These are phyloP conservation scores for Papilio machaon DNA, from an alignment of 1,140 invertebrate species.

Conservation along the genomic window DNA sequence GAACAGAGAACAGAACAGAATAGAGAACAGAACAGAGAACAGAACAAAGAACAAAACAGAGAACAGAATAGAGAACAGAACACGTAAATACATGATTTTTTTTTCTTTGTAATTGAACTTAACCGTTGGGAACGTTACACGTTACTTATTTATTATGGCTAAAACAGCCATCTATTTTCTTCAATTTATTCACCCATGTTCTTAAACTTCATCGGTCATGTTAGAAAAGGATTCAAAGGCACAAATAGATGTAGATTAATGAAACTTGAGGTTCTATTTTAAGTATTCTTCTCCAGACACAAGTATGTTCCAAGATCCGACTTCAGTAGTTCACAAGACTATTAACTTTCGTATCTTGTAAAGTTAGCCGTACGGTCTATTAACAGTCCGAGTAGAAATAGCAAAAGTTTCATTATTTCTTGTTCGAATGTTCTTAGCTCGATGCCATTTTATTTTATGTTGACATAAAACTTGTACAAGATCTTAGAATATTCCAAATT, in stretches of 20 bases:
- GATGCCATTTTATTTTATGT: slow-evolving; percentile 27
- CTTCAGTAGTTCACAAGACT: slow-evolving; percentile 17
- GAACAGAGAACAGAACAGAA: too few species aligned
- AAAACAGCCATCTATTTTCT: neutral
- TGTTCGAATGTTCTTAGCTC: slow-evolving; percentile 22
- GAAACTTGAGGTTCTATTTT: neutral
- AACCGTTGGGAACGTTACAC: too few species aligned
- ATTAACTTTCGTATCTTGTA: slow-evolving; percentile 27
- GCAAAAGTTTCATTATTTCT: slow-evolving; percentile 26
- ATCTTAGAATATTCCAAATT: slow-evolving; percentile 7
- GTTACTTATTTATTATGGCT: too few species aligned
- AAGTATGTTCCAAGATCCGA: slow-evolving; percentile 14
- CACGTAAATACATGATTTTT: too few species aligned
- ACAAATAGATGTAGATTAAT: neutral
- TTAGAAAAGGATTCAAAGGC: neutral
- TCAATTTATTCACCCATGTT: neutral
- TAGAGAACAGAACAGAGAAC: too few species aligned
- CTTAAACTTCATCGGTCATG: neutral
- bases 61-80: too few species aligned
- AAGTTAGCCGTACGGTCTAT: slow-evolving; percentile 23
- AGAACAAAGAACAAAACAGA: too few species aligned
- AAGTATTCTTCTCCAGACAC: slow-evolving; percentile 16
- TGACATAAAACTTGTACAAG: slow-evolving; percentile 28
- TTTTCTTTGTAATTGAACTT: too few species aligned
- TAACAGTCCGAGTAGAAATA: slow-evolving; percentile 22